phyloP scores from a whole-genome alignment of 2,797 vertebrate species.

The Propithecus perrieri region DNA sequence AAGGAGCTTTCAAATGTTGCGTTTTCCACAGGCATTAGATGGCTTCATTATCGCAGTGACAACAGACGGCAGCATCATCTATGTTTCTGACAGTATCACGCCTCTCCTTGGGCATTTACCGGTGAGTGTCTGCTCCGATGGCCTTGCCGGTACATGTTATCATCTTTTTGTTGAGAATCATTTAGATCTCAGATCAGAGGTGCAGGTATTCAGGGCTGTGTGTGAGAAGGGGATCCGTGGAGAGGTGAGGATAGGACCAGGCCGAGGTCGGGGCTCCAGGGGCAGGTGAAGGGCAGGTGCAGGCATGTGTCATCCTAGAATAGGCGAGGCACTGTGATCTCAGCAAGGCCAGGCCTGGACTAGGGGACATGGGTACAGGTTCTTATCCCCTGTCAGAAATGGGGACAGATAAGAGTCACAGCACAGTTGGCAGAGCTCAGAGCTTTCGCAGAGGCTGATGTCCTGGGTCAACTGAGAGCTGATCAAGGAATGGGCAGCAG shows the following conservation, averaged over 20 bases:
- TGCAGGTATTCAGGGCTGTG: background rate
- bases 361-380: accelerated
- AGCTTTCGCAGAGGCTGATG: background rate
- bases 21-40: conserved; percentile 86
- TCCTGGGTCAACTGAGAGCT: background rate
- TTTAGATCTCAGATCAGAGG: conserved; percentile 27
- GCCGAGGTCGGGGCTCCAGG: background rate
- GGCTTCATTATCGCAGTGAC: conserved; percentile 90
- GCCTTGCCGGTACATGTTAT: background rate
- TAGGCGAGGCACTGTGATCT: background rate
- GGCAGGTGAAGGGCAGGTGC: background rate
- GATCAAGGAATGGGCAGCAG: background rate
- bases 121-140: conserved; percentile 80
- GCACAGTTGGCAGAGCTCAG: background rate
- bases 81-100: conserved; percentile 90
- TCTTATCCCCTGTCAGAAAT: background rate
- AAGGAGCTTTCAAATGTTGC: conserved; percentile 52
- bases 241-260: background rate
- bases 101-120: conserved; percentile 89
- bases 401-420: background rate
- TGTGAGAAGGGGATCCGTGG: background rate
- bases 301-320: background rate
- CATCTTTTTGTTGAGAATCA: background rate
- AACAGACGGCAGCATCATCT: conserved; percentile 89
- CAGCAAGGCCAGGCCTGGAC: background rate